Conservation (phyloP, 1,140 invertebrate genomes). For the Drosophila persimilis region DNA sequence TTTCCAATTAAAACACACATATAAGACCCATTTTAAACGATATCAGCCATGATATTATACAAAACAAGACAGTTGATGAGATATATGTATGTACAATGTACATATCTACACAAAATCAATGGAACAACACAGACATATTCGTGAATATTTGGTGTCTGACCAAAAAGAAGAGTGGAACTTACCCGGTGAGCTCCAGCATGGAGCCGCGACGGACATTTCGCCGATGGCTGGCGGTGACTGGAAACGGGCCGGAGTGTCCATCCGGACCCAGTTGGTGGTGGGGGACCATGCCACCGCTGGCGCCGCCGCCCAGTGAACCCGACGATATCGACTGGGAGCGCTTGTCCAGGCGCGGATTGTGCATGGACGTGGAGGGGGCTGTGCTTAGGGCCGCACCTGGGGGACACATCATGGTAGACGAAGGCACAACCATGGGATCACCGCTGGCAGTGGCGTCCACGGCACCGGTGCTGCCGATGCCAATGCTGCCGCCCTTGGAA, state of each 20-base stretch:
- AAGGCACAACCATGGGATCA: constrained; percentile 66
- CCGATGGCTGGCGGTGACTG: constrained; percentile 84
- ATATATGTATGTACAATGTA: no score
- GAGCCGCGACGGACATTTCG: constrained; percentile 87
- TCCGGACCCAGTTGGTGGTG: constrained; percentile 54
- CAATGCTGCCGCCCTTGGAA: constrained; percentile 84
- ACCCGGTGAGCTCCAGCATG: constrained; percentile 88
- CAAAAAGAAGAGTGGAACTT: constrained; percentile 74
- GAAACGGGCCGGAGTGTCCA: constrained; percentile 76
- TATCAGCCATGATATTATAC: neutral
- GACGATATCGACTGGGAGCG: constrained; percentile 82
- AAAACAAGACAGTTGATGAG: constrained; percentile 17
- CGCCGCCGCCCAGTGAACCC: constrained; percentile 38
- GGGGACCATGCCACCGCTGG: no score
- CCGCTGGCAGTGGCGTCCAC: constrained; percentile 63
- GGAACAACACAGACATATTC: constrained; percentile 40
- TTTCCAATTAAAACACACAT: neutral
- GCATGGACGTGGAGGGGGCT: constrained; percentile 57
- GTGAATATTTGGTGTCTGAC: constrained; percentile 23
- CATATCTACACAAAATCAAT: constrained; percentile 27
- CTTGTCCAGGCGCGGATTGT: constrained; percentile 70
- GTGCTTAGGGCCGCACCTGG: constrained; percentile 29
- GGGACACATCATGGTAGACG: constrained; percentile 11
- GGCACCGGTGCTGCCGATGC: constrained; percentile 67
- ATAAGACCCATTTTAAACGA: constrained; percentile 28